A percentile compares a stretch with the other conserved stretches of the same genome.
phyloP scores from a whole-genome alignment of 2,113 vertebrate species.

The Brachirus orientalis region DNA sequence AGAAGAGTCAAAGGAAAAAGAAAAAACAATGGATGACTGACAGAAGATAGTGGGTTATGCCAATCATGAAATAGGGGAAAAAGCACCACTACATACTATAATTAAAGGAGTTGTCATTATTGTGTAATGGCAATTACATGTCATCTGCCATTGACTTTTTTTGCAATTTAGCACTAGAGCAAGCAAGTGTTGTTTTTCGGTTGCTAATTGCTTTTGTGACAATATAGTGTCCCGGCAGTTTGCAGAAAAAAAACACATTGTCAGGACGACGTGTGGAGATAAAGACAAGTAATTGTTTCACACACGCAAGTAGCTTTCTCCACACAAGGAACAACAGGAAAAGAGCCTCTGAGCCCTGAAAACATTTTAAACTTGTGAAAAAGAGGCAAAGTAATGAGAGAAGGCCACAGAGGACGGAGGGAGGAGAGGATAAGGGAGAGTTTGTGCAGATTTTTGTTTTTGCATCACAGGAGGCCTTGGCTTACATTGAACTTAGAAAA shows the following conservation, averaged over 20 bases:
- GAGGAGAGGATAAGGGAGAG: too few relatives aligned
- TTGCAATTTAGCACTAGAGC: slow-evolving; percentile 24
- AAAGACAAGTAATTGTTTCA: slow-evolving; percentile 45
- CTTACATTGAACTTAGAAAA: slow-evolving; percentile 66
- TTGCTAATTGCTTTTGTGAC: slow-evolving; percentile 42
- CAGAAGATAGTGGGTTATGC: slow-evolving; percentile 9
- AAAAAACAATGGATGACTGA: neutral
- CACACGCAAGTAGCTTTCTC: neutral
- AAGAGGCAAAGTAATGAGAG: slow-evolving; percentile 17
- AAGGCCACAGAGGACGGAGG: neutral
- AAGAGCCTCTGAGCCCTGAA: too few relatives aligned
- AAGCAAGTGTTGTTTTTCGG: slow-evolving; percentile 28
- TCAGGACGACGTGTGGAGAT: slow-evolving; percentile 9
- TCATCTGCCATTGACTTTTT: slow-evolving; percentile 25
- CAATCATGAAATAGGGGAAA: slow-evolving; percentile 21
- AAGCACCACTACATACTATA: slow-evolving; percentile 7
- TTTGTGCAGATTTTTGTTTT: slow-evolving; percentile 41
- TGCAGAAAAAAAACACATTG: neutral
- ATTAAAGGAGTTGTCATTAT: slow-evolving; percentile 37
- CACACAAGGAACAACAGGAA: slow-evolving; percentile 1
- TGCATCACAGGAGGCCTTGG: slow-evolving; percentile 68
- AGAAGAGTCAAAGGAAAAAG: neutral
- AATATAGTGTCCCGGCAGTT: slow-evolving; percentile 6
- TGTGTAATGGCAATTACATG: slow-evolving; percentile 50
- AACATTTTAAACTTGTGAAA: neutral